Conservation (phyloP, 2,888 invertebrate genomes). For the Drosophila atroscutellata region DNA sequence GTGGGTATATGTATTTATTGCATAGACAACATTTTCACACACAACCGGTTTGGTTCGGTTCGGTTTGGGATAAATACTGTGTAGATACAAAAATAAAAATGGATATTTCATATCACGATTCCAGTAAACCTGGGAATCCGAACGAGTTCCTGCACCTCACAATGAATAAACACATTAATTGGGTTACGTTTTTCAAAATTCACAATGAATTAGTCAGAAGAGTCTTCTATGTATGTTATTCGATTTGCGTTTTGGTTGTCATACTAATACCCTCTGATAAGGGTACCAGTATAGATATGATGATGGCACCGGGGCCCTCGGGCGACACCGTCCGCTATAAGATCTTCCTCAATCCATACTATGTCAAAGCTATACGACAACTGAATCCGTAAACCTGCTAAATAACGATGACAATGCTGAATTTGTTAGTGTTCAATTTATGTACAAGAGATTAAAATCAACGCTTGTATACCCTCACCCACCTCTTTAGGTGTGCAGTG, state of each 20-base stretch:
- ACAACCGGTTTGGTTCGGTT: no score
- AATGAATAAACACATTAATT: conserved; percentile 26
- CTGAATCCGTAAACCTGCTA: conserved; percentile 61
- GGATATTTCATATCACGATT: no score
- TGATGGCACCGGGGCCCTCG: conserved; percentile 63
- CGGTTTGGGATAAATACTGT: no score
- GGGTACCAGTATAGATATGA: conserved; percentile 67
- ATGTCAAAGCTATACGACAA: conserved; percentile 71
- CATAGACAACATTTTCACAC: no score
- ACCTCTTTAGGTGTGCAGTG: not conserved
- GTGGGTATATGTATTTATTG: no score
- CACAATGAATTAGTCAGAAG: not conserved
- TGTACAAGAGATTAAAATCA: not conserved
- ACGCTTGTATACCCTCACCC: conserved; percentile 7
- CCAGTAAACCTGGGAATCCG: conserved; percentile 53
- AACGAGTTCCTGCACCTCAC: conserved; percentile 71
- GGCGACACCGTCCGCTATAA: conserved; percentile 61
- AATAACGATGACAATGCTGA: conserved; percentile 19
- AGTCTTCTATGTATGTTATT: not conserved
- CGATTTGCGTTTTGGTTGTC: conserved; percentile 54
- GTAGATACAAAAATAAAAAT: no score
- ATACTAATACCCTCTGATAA: conserved; percentile 73
- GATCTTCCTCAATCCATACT: conserved; percentile 67
- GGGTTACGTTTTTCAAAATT: conserved; percentile 5
- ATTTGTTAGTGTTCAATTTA: conserved; percentile 10